Conservation (phyloP, 1,140 invertebrate species). For the Bombus waltoni region DNA sequence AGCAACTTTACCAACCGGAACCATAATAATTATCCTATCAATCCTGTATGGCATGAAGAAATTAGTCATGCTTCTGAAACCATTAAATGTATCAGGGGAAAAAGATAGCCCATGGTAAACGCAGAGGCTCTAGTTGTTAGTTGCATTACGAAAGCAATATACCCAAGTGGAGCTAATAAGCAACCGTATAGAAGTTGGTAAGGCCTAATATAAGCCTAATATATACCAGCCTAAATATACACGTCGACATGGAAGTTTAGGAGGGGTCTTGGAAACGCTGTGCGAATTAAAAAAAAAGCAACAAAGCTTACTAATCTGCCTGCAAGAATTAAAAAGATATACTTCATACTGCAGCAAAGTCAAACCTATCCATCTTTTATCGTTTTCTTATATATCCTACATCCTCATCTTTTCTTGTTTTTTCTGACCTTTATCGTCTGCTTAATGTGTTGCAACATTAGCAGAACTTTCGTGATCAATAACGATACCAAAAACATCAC, state of each 20-base stretch:
- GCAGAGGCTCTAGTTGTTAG: conserved; percentile 44
- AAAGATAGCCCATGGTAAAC: conserved; percentile 11
- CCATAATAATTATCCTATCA: conserved; percentile 13
- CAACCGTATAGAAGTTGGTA: conserved; percentile 59
- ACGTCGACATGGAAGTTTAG: conserved; percentile 47
- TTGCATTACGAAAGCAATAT: conserved; percentile 66
- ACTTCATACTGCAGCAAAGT: conserved; percentile 36
- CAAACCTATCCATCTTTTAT: conserved; percentile 10
- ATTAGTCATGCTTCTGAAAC: conserved; percentile 32
- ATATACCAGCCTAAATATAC: conserved; percentile 70
- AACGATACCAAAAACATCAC: too few species aligned
- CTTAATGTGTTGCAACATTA: too few species aligned
- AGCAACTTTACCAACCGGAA: background rate
- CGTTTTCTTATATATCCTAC: background rate
- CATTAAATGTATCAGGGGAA: conserved; percentile 27
- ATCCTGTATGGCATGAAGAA: background rate
- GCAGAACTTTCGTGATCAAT: too few species aligned
- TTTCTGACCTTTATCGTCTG: background rate
- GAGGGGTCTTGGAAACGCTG: conserved; percentile 50
- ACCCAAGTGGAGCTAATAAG: conserved; percentile 70
- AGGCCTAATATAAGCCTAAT: conserved; percentile 54
- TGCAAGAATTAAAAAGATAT: conserved; percentile 55
- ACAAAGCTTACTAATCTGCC: conserved; percentile 40
- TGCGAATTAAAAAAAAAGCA: conserved; percentile 68
- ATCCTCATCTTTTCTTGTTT: background rate